Percentiles rank a stretch among this genome's conserved stretches.
These are phyloP conservation scores for Brachyalestes nurse DNA, from an alignment of 2,797 vertebrate genomes.

Conservation along the genomic window DNA sequence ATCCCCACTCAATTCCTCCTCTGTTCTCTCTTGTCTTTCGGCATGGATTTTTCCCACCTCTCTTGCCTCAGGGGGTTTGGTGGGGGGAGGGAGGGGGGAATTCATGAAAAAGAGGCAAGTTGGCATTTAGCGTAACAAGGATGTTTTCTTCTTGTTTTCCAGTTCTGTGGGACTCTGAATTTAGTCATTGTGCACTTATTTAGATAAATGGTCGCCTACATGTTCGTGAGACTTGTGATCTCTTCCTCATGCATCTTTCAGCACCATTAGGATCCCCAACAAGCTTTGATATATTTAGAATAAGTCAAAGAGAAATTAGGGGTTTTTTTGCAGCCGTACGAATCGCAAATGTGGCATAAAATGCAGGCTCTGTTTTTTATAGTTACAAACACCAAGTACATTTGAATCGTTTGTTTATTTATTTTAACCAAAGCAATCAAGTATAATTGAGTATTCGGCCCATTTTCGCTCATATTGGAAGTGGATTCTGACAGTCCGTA, in stretches of 20 bases:
- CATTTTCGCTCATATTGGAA: no score
- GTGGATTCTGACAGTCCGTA: neutral
- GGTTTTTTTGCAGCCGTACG: no score
- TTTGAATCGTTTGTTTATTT: no score
- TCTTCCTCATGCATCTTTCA: neutral
- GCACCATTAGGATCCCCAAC: neutral
- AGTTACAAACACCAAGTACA: no score
- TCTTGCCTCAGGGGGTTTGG: conserved; percentile 41
- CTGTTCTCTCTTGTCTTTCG: conserved; percentile 71
- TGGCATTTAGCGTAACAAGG: conserved; percentile 28
- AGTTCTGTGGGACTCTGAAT: neutral
- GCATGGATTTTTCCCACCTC: conserved; percentile 49
- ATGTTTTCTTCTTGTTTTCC: conserved; percentile 21
- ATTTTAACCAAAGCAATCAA: no score
- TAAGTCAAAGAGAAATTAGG: no score
- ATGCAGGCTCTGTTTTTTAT: no score
- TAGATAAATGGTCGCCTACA: conserved; percentile 11
- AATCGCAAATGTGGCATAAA: no score
- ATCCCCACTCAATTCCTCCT: conserved; percentile 77
- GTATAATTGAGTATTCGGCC: no score
- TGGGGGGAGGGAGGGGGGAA: no score
- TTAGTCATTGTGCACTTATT: conserved; percentile 3
- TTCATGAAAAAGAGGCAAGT: conserved; percentile 33
- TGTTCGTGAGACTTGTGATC: neutral
- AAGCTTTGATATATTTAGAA: neutral